Base-by-base conservation (phyloP, 2,888 invertebrate genomes). In the Lymantria dispar region DNA sequence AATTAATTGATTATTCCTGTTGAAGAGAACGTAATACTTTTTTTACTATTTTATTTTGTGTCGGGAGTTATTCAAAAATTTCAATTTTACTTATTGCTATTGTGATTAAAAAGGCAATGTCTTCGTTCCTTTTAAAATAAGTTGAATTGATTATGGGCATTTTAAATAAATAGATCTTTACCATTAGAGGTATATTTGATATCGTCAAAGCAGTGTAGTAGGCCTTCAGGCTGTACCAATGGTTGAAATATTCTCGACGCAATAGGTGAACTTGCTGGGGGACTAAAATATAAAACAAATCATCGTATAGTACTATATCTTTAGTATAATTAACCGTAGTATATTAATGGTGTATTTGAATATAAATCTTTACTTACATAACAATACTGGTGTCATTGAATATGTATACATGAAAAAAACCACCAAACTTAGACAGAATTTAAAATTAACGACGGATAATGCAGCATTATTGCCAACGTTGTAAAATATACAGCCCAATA, bases 321-420 rank as follows among this genome's bases (percentile, higher is more conserved):
- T 22, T 22, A 3, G 22, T 22, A 22, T 22, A 5, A n/a, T n/a
- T n/a, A n/a, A n/a, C n/a, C 2, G 22, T 22, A 22, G 22, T 2
- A 22, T 2, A 22, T 3, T 22, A 22, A 22, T 22, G 22, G 5
- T 22, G 5, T 22, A 22, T 39, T 13, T 39, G 0, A 12, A 12
- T 13, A 30, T 13, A 3, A 40, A 31, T 7, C 0, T 33, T 36
- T 59, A 92, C 93, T 93, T 85, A 94, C 94, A 94, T 50, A 93
- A 47, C 42, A 94, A 73, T 7, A 94, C 90, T 29, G 94, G 93
- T 48, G 92, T 87, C 94, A 94, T 94, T 12, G 92, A 85, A 61
- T 94, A 88, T 0, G 94, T 94, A 64, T 94, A 94, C 90, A 94
- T 92, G 66, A 93, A 93, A 77, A 94, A 94, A 0, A 94, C 93